phyloP scores from a whole-genome alignment of 2,888 invertebrate genomes.

The Zelleria hepariella region DNA sequence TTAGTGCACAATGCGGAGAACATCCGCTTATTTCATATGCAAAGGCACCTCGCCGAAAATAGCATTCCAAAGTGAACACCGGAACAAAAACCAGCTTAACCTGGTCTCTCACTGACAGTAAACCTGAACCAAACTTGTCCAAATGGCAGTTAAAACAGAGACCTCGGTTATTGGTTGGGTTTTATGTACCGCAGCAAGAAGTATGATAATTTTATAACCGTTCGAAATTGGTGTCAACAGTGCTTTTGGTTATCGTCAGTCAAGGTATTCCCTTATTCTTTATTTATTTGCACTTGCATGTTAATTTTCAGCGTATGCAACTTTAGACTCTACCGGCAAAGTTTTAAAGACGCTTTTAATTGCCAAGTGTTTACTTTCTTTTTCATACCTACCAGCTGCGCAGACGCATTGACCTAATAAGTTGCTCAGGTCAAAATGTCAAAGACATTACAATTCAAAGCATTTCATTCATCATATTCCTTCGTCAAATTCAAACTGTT shows the following conservation, averaged over 20 bases:
- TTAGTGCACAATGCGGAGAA: background rate
- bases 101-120: background rate
- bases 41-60: background rate
- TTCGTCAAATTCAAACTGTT: too few species aligned
- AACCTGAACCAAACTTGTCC: background rate
- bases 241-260: background rate
- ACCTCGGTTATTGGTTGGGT: background rate
- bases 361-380: background rate
- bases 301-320: background rate
- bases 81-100: background rate
- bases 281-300: background rate
- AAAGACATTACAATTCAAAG: background rate
- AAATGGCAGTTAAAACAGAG: background rate
- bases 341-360: background rate
- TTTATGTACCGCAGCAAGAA: background rate
- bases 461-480: background rate
- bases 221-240: background rate
- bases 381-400: background rate
- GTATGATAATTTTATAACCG: background rate
- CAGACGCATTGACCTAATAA: background rate
- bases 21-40: too few species aligned
- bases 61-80: background rate
- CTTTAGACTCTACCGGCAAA: background rate
- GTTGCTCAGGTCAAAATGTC: background rate
- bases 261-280: background rate